Conservation (phyloP, 2,888 invertebrate genomes). For the Apamea sordens region DNA sequence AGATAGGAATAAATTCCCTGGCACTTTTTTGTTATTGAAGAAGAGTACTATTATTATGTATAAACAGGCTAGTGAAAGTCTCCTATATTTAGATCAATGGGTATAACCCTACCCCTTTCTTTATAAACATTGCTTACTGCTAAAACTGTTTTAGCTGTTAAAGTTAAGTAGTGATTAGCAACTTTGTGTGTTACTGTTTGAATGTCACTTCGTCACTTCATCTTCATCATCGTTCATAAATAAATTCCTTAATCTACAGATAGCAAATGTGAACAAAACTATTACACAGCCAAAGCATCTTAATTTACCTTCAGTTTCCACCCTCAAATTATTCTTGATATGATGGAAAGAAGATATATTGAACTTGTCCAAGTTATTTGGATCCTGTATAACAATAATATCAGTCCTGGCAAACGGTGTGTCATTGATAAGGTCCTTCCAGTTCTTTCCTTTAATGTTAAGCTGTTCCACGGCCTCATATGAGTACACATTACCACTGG, state of each 20-base stretch:
- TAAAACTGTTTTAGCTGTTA: too few species aligned
- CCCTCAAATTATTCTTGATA: slow-evolving; percentile 96
- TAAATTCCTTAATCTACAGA: too few species aligned
- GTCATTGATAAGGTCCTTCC: slow-evolving; percentile 98
- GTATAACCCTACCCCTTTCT: too few species aligned
- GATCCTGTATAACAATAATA: slow-evolving; percentile 98
- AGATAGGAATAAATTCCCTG: neutral
- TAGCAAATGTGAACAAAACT: neutral
- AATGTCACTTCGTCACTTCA: too few species aligned
- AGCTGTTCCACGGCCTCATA: slow-evolving; percentile 98
- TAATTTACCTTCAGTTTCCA: slow-evolving; percentile 95
- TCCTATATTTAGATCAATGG: neutral
- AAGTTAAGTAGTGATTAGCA: too few species aligned
- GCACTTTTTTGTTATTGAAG: neutral
- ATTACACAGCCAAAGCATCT: neutral
- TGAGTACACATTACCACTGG: slow-evolving; percentile 98
- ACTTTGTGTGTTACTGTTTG: too few species aligned
- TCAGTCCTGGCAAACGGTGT: slow-evolving; percentile 96
- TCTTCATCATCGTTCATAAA: too few species aligned
- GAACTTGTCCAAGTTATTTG: slow-evolving; percentile 96
- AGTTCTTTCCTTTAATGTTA: slow-evolving; percentile 98
- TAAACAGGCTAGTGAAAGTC: neutral
- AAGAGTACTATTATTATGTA: too few species aligned
- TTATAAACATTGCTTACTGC: too few species aligned
- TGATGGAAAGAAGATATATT: slow-evolving; percentile 98